Evolutionary conservation across 1,140 invertebrate species (phyloP), one percentile per base, ranked within the genome.

Genomic region (Drosophila sulfurigaster): DNA sequence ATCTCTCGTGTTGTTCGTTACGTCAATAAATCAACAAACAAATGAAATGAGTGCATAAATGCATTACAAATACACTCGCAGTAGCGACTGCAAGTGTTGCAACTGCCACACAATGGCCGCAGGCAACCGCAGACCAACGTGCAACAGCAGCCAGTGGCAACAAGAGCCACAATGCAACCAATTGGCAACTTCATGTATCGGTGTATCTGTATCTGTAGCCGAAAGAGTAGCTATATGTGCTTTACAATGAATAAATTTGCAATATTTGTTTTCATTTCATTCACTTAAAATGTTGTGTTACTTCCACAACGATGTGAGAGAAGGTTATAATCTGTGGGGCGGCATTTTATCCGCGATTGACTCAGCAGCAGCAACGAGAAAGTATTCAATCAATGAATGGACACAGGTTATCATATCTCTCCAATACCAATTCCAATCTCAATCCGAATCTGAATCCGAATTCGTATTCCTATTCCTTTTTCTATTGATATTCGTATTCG

Each of bases 191-290:
- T 13, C 43, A 66, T 69, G 65, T 52, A 59, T 30, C 8, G 20
- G 41, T 58, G 49, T 56, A 35, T 28, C 25, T 43, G 51, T 49
- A 46, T 30, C 25, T 76, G 60, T 56, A n/a, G 64, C 54, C 48
- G 16, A 46, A 52, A 65, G 51, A 16, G 41, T 60, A 32, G 67
- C 32, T 69, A 46, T 83, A 68, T 74, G 52, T 25, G 71, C 45
- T 62, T 73, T 67, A 58, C 74, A 77, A 77, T 77, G 77, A 76
- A 79, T 77, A 85, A 80, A 87, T 89, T 89, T 89, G 77, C 81
- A 80, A 89, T 87, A 87, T 89, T 89, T 89, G 83, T 80, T 88
- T 87, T 76, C 82, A 89, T 83, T 80, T 79, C 81, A 83, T 87
- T 88, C 85, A 88, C 80, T 87, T 88, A 87, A 87, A 79, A 86